These are phyloP conservation scores for Heliconius cydno DNA, from an alignment of 2,888 invertebrate species.

Conservation along the genomic window DNA sequence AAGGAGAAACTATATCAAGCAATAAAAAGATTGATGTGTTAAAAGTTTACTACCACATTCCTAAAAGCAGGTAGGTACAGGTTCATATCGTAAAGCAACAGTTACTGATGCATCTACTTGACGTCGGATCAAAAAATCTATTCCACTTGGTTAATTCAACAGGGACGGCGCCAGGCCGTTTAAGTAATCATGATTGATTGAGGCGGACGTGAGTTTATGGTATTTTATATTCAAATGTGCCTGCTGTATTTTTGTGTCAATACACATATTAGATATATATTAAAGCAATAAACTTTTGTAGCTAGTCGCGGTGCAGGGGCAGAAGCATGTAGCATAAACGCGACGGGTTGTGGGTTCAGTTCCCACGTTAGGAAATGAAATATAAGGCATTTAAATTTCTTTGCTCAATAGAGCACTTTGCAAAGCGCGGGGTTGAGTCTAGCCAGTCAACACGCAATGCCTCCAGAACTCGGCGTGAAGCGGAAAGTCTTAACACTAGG, in stretches of 20 bases:
- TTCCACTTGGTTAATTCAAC: slow-evolving; percentile 43
- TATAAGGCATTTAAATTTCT: neutral
- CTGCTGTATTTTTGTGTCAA: slow-evolving; percentile 59
- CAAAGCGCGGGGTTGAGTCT: neutral
- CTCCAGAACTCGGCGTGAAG: neutral
- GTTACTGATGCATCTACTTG: slow-evolving; percentile 28
- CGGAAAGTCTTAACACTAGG: neutral
- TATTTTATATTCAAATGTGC: slow-evolving; percentile 48
- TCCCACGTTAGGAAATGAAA: neutral
- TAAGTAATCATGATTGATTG: slow-evolving; percentile 45
- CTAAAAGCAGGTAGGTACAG: slow-evolving; percentile 10
- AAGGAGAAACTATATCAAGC: neutral
- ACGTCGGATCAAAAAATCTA: slow-evolving; percentile 36
- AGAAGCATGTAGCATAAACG: no score
- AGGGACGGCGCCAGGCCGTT: slow-evolving; percentile 39
- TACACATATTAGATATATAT: slow-evolving; percentile 61
- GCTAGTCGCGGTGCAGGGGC: no score
- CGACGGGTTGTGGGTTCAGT: no score
- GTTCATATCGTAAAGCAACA: slow-evolving; percentile 29
- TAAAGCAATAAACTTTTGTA: slow-evolving; percentile 70
- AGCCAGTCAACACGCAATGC: neutral
- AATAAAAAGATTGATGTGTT: neutral
- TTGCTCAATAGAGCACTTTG: neutral
- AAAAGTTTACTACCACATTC: slow-evolving; percentile 14
- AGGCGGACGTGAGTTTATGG: slow-evolving; percentile 37